These are phyloP conservation scores for Danio aesculapii DNA, from an alignment of 2,797 vertebrate species.

Conservation along the genomic window DNA sequence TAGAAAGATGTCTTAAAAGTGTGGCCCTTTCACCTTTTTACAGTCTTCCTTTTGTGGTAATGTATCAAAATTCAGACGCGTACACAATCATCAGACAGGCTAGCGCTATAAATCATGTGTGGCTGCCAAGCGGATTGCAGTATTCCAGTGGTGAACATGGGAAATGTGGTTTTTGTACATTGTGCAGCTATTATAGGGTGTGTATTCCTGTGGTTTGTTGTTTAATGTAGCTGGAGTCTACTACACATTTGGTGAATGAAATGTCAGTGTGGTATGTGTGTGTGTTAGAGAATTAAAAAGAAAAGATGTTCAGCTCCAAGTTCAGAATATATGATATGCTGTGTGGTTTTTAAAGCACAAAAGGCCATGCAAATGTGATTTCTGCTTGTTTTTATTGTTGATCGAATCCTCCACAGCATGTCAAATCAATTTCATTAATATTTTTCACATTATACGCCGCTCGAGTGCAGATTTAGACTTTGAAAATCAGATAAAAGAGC, in stretches of 20 bases:
- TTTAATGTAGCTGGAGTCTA: slow-evolving; percentile 24
- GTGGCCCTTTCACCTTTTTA: not conserved
- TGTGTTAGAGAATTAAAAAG: slow-evolving; percentile 9
- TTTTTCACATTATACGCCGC: no score
- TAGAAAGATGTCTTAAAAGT: not conserved
- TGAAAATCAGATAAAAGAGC: no score
- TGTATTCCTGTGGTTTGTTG: slow-evolving; percentile 10
- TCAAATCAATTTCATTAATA: not conserved
- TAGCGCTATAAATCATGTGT: not conserved
- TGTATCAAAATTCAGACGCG: not conserved
- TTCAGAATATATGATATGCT: no score
- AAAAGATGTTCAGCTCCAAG: not conserved
- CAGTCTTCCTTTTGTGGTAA: not conserved
- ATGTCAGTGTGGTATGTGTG: not conserved
- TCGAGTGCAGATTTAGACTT: not conserved
- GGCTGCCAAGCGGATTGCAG: not conserved
- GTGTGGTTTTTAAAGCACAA: no score
- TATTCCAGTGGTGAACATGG: not conserved
- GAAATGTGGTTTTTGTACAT: slow-evolving; percentile 32
- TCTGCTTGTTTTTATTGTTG: slow-evolving; percentile 26
- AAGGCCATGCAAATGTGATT: not conserved
- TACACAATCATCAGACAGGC: not conserved
- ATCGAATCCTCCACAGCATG: not conserved
- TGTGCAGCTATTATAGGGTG: not conserved
- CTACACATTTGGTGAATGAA: slow-evolving; percentile 10